These are phyloP conservation scores for Platyscapa corneri DNA, from an alignment of 1,140 invertebrate genomes.

Conservation along the genomic window DNA sequence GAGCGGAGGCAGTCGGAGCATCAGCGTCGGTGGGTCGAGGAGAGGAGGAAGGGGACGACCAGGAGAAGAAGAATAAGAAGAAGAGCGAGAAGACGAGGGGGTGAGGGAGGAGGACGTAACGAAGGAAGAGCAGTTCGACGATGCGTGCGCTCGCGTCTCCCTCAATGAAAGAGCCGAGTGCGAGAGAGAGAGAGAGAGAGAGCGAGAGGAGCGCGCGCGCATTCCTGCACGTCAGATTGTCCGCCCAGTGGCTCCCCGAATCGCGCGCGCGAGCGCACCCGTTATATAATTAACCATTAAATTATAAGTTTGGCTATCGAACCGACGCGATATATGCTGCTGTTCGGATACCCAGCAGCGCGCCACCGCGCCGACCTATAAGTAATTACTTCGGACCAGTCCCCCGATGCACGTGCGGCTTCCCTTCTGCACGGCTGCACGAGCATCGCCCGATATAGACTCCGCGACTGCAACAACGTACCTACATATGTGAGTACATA, in stretches of 20 bases:
- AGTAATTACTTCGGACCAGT: slow-evolving; percentile 69
- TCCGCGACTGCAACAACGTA: neutral
- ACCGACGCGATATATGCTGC: slow-evolving; percentile 64
- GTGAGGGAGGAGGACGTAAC: neutral
- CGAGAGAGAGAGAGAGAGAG: slow-evolving; percentile 3
- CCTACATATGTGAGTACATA: neutral
- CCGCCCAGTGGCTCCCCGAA: slow-evolving; percentile 72
- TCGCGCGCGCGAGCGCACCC: slow-evolving; percentile 64
- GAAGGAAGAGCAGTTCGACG: slow-evolving; percentile 4
- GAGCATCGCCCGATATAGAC: neutral
- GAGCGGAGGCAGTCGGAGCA: neutral
- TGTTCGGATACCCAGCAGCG: slow-evolving; percentile 45
- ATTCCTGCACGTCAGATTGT: slow-evolving; percentile 75
- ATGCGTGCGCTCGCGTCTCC: slow-evolving; percentile 12
- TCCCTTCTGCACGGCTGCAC: neutral
- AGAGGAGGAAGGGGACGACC: neutral
- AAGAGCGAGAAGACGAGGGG: neutral
- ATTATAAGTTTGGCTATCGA: slow-evolving; percentile 75
- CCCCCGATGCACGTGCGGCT: neutral
- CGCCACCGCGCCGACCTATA: slow-evolving; percentile 63
- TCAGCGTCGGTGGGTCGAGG: neutral
- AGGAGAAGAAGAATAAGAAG: slow-evolving; percentile 10
- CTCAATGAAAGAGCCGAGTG: slow-evolving; percentile 33
- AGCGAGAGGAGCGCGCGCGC: slow-evolving; percentile 53
- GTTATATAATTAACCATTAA: slow-evolving; percentile 76